Evolutionary conservation across 2,797 vertebrate genomes (phyloP), one percentile per base, ranked within the genome.

Genomic region (Neostethus bicornis): DNA sequence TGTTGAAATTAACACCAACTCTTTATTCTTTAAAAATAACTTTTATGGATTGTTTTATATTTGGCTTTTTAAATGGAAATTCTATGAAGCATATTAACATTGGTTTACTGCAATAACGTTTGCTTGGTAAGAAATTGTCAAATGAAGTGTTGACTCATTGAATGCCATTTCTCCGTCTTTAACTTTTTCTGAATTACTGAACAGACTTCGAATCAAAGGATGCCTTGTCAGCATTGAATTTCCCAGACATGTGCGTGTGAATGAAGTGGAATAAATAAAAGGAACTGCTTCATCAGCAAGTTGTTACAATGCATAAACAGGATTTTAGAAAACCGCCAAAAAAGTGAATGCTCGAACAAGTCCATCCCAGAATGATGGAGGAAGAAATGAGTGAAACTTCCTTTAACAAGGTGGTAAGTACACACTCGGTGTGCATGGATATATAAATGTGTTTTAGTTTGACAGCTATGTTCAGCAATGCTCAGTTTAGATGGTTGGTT

Each of bases 141-240:
- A 61, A 55, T 55, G 49, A 80, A 77, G 48, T 64, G 75, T 79
- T 82, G 61, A 74, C 57, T 86, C 57, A 81, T 69, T 75, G 65
- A 73, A 55, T 73, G 29, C 45, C 61, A 43, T 54, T 34, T 75
- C 69, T 71, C 39, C 74, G 48, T 64, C 49, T 81, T 59, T 79
- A 37, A 26, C 43, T 65, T 65, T 37, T 75, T 64, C 45, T 54
- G 73, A 74, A 66, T 73, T 59, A 80, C 66, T 63, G 26, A 84
- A 73, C 83, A 90, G 86, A 78, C 56, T 64, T 84, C 74, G 82
- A 90, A 88, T 89, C 81, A 87, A 88, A 83, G 73, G 63, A 81
- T 75, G 75, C 82, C 81, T 81, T 81, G 71, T 89, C 86, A 89
- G 85, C 81, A 84, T 53, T 79, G 78, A 80, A 80, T 79, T 88